phyloP scores from a whole-genome alignment of 2,113 vertebrate genomes.

The Lichenostomus cassidix region DNA sequence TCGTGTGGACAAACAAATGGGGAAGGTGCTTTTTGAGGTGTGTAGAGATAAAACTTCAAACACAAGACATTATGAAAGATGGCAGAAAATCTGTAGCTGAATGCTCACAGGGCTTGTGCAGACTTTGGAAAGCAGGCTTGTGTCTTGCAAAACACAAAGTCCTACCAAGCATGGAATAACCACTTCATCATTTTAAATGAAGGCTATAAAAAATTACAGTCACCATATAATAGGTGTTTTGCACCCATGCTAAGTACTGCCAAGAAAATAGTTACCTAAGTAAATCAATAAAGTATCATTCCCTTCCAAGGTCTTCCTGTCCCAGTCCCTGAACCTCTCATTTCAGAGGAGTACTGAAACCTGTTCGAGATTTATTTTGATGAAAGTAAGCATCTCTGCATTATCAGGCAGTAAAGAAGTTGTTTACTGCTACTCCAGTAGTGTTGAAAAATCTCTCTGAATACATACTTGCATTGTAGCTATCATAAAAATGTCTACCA shows the following conservation, averaged over 20 bases:
- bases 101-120: neutral
- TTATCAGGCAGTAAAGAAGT: conserved; percentile 67
- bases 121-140: neutral
- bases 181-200: conserved; percentile 61
- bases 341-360: conserved; percentile 59
- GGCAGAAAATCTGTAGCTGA: neutral
- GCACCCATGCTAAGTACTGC: conserved; percentile 61
- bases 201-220: conserved; percentile 60
- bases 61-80: neutral
- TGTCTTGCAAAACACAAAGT: conserved; percentile 25
- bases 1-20: neutral
- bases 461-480: conserved; percentile 20
- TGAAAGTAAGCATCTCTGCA: conserved; percentile 61
- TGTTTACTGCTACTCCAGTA: conserved; percentile 55
- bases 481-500: conserved; percentile 51
- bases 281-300: conserved; percentile 72
- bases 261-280: conserved; percentile 66
- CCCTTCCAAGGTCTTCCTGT: conserved; percentile 56
- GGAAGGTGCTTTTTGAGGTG: neutral
- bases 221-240: conserved; percentile 52
- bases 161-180: conserved; percentile 55
- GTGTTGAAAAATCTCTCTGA: conserved; percentile 53
- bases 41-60: neutral
- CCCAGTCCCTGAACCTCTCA: conserved; percentile 54
- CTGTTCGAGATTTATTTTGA: conserved; percentile 73